Evolutionary conservation across 2,888 invertebrate genomes (phyloP).

Genomic region (Amaurobius ferox): DNA sequence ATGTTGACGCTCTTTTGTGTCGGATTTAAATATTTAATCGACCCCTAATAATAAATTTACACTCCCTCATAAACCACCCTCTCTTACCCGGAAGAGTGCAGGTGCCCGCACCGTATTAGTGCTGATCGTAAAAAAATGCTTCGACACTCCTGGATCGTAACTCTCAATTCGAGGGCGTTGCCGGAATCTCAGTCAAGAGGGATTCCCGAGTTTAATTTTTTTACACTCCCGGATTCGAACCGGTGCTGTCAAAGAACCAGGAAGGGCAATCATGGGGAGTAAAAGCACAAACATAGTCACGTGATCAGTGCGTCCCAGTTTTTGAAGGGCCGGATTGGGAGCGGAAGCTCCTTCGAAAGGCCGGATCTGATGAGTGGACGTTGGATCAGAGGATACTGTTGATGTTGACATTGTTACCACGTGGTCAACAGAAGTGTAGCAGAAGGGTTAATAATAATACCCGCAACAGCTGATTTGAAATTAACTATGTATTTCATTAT

Average conservation of each 20-base stretch:
- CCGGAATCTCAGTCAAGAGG: not conserved
- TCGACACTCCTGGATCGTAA: not conserved
- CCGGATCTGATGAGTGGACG: not conserved
- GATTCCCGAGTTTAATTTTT: too few relatives aligned
- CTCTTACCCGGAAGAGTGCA: not conserved
- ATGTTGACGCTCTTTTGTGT: too few relatives aligned
- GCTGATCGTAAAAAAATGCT: not conserved
- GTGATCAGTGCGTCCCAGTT: not conserved
- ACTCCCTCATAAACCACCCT: not conserved
- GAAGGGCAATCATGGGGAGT: not conserved
- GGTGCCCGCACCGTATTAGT: not conserved
- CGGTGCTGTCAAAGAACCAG: not conserved
- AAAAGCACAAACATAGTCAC: constrained; percentile 20
- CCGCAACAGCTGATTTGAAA: too few relatives aligned
- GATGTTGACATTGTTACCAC: too few relatives aligned
- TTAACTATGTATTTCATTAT: too few relatives aligned
- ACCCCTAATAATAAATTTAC: not conserved
- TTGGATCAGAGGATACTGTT: too few relatives aligned
- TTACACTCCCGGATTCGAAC: not conserved
- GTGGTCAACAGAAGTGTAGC: too few relatives aligned
- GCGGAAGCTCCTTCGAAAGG: constrained; percentile 19
- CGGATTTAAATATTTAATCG: too few relatives aligned
- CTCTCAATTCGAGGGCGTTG: not conserved
- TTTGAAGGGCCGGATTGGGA: constrained; percentile 4
- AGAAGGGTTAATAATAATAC: too few relatives aligned